Base-by-base conservation (phyloP, 2,113 vertebrate genomes). In the Chrysochloris asiatica region DNA sequence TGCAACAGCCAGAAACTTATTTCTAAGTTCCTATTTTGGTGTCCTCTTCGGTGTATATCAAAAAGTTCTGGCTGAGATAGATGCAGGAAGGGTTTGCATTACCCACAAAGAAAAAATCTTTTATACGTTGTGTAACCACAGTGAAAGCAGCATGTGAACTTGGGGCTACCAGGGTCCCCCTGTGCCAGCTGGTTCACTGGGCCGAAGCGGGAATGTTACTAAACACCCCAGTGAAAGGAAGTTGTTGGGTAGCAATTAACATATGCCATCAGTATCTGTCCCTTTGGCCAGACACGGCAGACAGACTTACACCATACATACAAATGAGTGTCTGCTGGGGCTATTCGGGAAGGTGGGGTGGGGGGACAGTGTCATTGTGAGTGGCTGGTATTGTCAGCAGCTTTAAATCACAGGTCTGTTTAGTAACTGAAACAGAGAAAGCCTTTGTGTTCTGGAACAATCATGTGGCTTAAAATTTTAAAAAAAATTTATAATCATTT, bases 351-450 rank as follows among this genome's bases (percentile, higher is more conserved):
- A 96, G n/a, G n/a, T n/a, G n/a, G 96, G 94, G 98, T 98, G 95
- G 92, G 97, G 96, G 97, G 95, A 96, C 97, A 87, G 97, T 95
- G 98, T 97, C 98, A 98, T 97, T 98, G 98, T 98, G 97, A 98
- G 98, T 16, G 95, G 98, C 98, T 98, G 97, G 96, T 98, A 97
- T 95, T 98, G 98, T 98, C 98, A 99, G 98, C 98, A 98, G 98
- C 98, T 99, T 98, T 98, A 98, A 98, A 98, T 98, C 98, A 98
- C 97, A 97, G 97, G 96, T 97, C 97, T 94, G 97, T 98, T 98
- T 97, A 96, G 97, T 89, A 98, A 98, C 97, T 97, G 97, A 98
- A 97, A 97, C 97, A 98, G 94, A 94, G 92, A 96, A 93, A 79
- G 93, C 97, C 97, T 98, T 98, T 98, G 98, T 98, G 96, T 97